Evolutionary conservation across 2,113 vertebrate species (phyloP).

Genomic region (Nycticebus coucang): DNA sequence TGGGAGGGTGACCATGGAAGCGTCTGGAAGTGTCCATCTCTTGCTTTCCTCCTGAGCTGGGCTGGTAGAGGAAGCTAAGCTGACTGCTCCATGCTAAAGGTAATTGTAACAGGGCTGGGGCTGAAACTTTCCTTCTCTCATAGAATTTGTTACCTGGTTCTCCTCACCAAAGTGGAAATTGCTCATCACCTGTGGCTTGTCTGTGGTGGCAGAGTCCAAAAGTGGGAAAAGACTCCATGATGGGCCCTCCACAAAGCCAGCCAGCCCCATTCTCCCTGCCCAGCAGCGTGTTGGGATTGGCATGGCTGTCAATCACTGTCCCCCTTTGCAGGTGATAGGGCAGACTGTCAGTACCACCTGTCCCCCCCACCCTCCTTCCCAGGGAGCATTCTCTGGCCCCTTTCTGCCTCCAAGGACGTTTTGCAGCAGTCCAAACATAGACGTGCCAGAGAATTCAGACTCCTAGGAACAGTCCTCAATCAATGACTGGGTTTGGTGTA

Average conservation of each 20-base stretch:
- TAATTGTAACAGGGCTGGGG: neutral
- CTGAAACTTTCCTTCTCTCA: neutral
- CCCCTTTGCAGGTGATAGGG: rapidly evolving
- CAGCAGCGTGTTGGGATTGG: rapidly evolving
- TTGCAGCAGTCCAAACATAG: too few relatives aligned
- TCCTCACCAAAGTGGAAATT: neutral
- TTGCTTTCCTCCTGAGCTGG: neutral
- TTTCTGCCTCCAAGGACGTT: neutral
- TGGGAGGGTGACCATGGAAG: neutral
- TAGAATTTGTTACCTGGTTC: neutral
- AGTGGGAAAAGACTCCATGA: neutral
- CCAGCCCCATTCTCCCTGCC: neutral
- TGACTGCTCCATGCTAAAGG: neutral
- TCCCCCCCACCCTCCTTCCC: neutral
- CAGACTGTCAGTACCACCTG: neutral
- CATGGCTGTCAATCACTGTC: neutral
- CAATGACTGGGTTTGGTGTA: neutral
- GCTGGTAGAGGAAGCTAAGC: neutral
- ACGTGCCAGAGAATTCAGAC: neutral
- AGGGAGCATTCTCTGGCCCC: neutral
- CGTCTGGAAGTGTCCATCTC: neutral
- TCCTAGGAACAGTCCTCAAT: neutral
- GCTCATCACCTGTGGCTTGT: neutral
- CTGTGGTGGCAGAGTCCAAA: neutral
- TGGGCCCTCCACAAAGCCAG: neutral